phyloP scores from a whole-genome alignment of 1,140 invertebrate species.

The Andricus grossulariae region DNA sequence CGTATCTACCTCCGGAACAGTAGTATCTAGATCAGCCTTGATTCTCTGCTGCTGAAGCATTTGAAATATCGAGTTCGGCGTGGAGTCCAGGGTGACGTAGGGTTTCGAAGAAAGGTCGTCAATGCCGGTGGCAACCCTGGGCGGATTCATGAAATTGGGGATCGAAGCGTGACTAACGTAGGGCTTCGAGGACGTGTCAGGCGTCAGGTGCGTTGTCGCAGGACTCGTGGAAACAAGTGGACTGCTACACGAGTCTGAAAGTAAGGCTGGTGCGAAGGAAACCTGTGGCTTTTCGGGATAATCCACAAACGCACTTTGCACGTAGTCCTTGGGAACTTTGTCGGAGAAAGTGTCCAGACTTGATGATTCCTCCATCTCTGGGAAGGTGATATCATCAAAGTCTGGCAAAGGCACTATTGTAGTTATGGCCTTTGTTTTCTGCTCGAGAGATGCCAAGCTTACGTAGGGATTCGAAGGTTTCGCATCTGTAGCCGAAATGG shows the following conservation, averaged over 20 bases:
- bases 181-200: conserved; percentile 51
- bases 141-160: conserved; percentile 49
- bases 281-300: conserved; percentile 48
- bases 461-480: conserved; percentile 59
- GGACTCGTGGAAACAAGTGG: conserved; percentile 49
- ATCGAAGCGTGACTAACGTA: conserved; percentile 64
- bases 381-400: conserved; percentile 49
- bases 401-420: conserved; percentile 39
- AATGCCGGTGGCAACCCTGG: neutral
- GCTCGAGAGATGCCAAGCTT: conserved; percentile 58
- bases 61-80: conserved; percentile 54
- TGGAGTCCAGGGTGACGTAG: conserved; percentile 52
- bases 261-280: conserved; percentile 37
- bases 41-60: conserved; percentile 54
- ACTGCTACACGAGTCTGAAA: conserved; percentile 47
- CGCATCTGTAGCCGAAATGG: conserved; percentile 45
- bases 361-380: conserved; percentile 36
- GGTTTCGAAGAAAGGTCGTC: conserved; percentile 40
- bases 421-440: conserved; percentile 51
- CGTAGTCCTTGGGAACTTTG: conserved; percentile 59
- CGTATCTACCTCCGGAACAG: conserved; percentile 30
- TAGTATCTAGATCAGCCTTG: conserved; percentile 4
- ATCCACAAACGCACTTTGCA: conserved; percentile 60
- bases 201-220: conserved; percentile 17
- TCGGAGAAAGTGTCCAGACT: conserved; percentile 23